Conservation (phyloP, 2,113 vertebrate species). For the Artemisiospiza belli region DNA sequence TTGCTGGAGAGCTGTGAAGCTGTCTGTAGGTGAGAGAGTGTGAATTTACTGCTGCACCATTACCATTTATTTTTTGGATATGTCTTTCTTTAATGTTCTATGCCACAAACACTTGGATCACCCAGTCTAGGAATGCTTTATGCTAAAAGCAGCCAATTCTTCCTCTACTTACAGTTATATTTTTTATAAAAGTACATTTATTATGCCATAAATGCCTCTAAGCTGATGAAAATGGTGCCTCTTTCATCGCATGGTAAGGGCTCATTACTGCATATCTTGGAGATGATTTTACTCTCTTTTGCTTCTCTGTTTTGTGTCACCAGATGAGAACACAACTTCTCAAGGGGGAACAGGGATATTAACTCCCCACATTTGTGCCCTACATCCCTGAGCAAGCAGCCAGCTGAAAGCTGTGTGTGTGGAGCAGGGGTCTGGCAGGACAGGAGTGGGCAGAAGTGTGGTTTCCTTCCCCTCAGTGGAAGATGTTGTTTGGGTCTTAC, state of each 20-base stretch:
- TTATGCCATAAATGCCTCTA: not conserved
- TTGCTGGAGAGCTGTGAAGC: not conserved
- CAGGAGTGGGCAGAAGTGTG: not conserved
- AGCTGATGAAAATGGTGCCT: not conserved
- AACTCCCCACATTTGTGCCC: not conserved
- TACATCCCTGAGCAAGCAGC: not conserved
- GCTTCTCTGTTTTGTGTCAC: not conserved
- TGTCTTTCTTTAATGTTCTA: not conserved
- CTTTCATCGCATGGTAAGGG: not conserved
- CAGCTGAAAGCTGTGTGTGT: not conserved
- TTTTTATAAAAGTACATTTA: not conserved
- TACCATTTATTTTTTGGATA: not conserved
- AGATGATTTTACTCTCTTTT: not conserved
- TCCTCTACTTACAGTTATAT: not conserved
- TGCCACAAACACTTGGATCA: not conserved
- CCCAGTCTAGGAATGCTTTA: conserved; percentile 3
- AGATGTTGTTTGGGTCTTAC: not conserved
- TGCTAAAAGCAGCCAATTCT: not conserved
- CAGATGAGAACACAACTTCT: not conserved
- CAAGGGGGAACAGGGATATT: not conserved
- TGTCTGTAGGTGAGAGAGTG: not conserved
- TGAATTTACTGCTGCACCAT: not conserved
- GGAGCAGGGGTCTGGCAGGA: not conserved
- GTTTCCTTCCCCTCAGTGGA: not conserved
- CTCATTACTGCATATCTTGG: not conserved